Evolutionary conservation across 2,113 vertebrate species (phyloP).

Genomic region (Copsychus sechellarum): DNA sequence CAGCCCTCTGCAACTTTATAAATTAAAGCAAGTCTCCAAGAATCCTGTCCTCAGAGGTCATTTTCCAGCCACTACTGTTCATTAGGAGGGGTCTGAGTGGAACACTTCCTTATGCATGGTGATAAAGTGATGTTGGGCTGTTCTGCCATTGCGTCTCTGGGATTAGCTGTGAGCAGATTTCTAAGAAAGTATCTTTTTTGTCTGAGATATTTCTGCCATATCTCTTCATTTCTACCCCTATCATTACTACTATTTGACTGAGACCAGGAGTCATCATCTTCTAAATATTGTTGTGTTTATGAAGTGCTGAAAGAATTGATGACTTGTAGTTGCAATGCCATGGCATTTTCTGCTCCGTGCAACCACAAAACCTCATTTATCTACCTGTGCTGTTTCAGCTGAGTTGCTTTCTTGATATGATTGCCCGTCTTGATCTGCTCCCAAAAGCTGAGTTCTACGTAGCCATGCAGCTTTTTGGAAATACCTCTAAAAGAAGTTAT

Average conservation of each 20-base stretch:
- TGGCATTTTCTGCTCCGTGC: not conserved
- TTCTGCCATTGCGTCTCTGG: not conserved
- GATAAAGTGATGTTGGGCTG: not conserved
- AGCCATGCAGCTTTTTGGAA: not conserved
- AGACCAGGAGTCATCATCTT: not conserved
- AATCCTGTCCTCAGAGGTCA: not conserved
- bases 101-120: not conserved
- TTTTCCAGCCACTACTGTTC: not conserved
- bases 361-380: not conserved
- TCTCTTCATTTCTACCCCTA: not conserved
- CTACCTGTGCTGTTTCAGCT: not conserved
- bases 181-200: not conserved
- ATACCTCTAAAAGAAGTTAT: not conserved
- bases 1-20: not conserved
- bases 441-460: not conserved
- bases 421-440: not conserved
- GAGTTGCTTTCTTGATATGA: not conserved
- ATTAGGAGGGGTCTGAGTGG: not conserved
- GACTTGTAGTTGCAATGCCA: not conserved
- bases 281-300: not conserved
- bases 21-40: not conserved
- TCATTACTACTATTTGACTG: not conserved
- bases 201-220: not conserved
- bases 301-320: not conserved
- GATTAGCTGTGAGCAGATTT: not conserved